Evolutionary conservation across 2,113 vertebrate genomes (phyloP), one percentile per base, ranked within the genome.

Genomic region (Pachycephala philippinensis): DNA sequence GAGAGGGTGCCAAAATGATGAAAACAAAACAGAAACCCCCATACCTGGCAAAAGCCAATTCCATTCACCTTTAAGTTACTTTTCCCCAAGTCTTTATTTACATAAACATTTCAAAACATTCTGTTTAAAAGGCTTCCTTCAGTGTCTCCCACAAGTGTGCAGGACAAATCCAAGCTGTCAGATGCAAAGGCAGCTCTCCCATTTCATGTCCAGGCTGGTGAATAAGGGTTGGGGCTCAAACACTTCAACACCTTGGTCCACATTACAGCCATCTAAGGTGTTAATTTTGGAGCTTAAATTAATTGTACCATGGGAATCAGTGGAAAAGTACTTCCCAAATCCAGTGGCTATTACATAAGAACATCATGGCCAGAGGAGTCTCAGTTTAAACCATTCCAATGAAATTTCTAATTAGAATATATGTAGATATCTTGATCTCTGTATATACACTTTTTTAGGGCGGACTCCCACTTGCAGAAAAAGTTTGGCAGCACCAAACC

Each of bases 261-360:
- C 2, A 3, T 44, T 11, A 30, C 1, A 2, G 26, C 33, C 18
- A 71, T 1, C 17, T 33, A 63, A 66, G 14, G 12, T 1, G 2
- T 47, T 77, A 15, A 28, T 61, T 84, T 61, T 31, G n/a, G 28
- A 39, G 33, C 23, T 71, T 57, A 15, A 84, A 84, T 30, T 23
- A 76, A 57, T 5, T 66, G 30, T 35, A 42, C 40, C 30, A 7
- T 0, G 6, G 28, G 37, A n/a, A 71, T 66, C 33, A 57, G n/a
- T 5, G 57, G 74, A 42, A 71, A 84, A 60, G 24, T 5, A 27
- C 15, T 52, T 40, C 27, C 44, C n/a, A 63, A 68, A 68, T 22
- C 10, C 53, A 82, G 6, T 8, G 37, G 47, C 33, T 37, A 31
- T 42, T 10, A n/a, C 3, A 2, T 40, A 23, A 57, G 37, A 63